Evolutionary conservation across 2,797 vertebrate genomes (phyloP).

Genomic region (Enteromius viviparus): DNA sequence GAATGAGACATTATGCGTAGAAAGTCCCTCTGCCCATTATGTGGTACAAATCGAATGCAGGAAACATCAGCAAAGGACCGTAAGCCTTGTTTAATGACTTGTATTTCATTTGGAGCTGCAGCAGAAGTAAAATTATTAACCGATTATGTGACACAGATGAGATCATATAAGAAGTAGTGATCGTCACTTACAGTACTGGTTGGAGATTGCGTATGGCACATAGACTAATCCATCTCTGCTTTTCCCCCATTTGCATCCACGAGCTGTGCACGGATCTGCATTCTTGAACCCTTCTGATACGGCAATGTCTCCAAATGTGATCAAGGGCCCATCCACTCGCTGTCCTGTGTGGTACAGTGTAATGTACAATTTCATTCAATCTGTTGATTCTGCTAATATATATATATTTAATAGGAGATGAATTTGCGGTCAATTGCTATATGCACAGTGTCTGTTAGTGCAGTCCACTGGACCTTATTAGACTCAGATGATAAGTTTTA

Average conservation of each 20-base stretch:
- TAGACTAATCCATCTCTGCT: not conserved
- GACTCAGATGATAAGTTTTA: too few species aligned
- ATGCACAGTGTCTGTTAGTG: too few species aligned
- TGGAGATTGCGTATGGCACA: constrained; percentile 57
- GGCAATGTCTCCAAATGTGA: too few species aligned
- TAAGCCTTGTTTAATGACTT: constrained; percentile 55
- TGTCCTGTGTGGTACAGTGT: constrained; percentile 18
- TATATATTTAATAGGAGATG: too few species aligned
- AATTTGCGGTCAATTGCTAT: too few species aligned
- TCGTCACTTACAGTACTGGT: constrained; percentile 45
- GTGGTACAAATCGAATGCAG: constrained; percentile 72
- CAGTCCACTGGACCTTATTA: too few species aligned
- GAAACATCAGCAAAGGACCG: constrained; percentile 65
- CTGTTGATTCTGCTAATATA: too few species aligned
- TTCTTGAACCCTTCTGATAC: constrained; percentile 23
- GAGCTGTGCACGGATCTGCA: constrained; percentile 58
- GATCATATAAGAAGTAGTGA: not conserved
- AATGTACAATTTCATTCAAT: not conserved
- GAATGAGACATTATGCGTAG: constrained; percentile 66
- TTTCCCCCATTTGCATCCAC: constrained; percentile 64
- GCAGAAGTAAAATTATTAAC: not conserved
- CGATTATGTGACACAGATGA: not conserved
- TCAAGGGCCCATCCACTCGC: not conserved
- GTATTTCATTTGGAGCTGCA: constrained; percentile 60
- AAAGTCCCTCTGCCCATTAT: constrained; percentile 62